Evolutionary conservation across 2,888 invertebrate species (phyloP), one percentile per base, ranked within the genome.

Genomic region (Drosophila trichaetosa): DNA sequence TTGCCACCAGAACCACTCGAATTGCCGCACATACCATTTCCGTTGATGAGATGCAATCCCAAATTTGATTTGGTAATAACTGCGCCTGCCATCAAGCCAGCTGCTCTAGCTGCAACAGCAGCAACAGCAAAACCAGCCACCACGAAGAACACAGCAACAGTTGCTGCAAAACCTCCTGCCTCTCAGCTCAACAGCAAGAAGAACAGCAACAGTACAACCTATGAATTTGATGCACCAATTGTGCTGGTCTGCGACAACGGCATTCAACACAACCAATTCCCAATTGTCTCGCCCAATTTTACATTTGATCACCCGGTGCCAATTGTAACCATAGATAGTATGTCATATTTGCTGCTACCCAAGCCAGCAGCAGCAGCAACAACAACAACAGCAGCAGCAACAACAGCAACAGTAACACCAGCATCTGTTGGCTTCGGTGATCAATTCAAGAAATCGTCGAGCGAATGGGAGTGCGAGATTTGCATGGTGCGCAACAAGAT

Each of bases 381-480:
- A 52, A 0, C 56, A 56, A n/a, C 49, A 56, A 13, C 27, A 31
- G 10, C 61, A 33, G 13, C 68, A 38, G 36, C 48, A 34, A 11
- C 54, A 42, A 18, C 13, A 36, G 6, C 24, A 11, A 38, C 34
- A 18, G 18, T 16, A 40, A 31, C 13, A 27, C 3, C 18, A 10
- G 36, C 27, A 21, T 10, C 29, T 38, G 56, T 27, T 29, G 80
- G 79, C 5, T 92, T 92, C 61, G 92, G 91, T 2, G 91, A 92
- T 60, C 91, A 92, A 81, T 95, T 95, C 78, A 95, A 95, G 83
- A 94, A 94, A 40, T 91, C 93, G 1, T 87, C 92, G 29, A 94
- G 94, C 56, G 94, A 94, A 27, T 96, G 96, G 96, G 95, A 95
- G 80, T 96, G 96, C 91, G 92, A 94, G 1, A 93, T 93, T 27